Evolutionary conservation across 2,888 invertebrate species (phyloP).

Genomic region (Temnothorax rugatulus): DNA sequence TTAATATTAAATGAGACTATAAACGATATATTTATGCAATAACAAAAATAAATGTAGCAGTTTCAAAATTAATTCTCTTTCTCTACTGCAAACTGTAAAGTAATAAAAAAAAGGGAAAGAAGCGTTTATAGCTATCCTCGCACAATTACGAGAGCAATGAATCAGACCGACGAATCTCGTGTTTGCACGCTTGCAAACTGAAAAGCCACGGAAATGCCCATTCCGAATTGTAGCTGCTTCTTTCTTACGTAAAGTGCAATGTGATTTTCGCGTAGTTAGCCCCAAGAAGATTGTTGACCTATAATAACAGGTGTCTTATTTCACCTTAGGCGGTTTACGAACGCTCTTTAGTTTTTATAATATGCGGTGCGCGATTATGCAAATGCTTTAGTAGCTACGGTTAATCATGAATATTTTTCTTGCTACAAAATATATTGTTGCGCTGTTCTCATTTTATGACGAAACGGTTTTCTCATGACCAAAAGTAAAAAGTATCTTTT

Average conservation of each 20-base stretch:
- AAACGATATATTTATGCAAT: not conserved
- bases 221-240: not conserved
- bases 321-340: not conserved
- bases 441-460: not conserved
- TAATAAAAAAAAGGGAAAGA: not conserved
- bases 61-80: slow-evolving; percentile 11
- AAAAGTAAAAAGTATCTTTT: not conserved
- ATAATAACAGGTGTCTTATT: not conserved
- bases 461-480: not conserved
- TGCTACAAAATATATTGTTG: not conserved
- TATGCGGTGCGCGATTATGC: not conserved
- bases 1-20: not conserved
- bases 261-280: not conserved
- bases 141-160: not conserved
- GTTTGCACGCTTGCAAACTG: slow-evolving; percentile 24
- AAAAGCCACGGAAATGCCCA: slow-evolving; percentile 9
- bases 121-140: not conserved
- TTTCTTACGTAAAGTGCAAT: not conserved
- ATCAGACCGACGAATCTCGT: not conserved
- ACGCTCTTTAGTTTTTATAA: not conserved
- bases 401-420: not conserved
- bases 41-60: not conserved
- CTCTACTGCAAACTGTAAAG: not conserved
- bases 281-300: slow-evolving; percentile 13
- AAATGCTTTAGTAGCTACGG: not conserved